Percentiles rank a stretch among this genome's conserved stretches.
Conservation (phyloP, 2,113 vertebrate genomes). For the Neodontobutis hainanensis region DNA sequence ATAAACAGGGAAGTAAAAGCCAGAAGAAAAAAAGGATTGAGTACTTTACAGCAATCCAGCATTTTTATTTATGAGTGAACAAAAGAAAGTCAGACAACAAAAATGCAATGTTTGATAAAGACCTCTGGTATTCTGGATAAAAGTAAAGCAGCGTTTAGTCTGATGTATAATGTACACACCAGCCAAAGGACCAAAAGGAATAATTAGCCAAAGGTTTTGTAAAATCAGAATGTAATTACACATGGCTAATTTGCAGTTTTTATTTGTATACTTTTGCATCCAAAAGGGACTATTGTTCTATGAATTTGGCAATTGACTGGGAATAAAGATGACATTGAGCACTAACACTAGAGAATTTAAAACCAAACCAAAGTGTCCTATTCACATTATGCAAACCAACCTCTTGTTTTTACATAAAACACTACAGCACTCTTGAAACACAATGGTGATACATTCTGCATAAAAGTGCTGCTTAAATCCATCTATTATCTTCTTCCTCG, state of each 20-base stretch:
- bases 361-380: conserved; percentile 1
- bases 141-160: too few species aligned
- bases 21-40: too few species aligned
- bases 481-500: conserved; percentile 1
- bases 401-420: conserved; percentile 39
- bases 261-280: not conserved
- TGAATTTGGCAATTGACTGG: conserved; percentile 4
- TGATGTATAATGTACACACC: too few species aligned
- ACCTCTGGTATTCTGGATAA: too few species aligned
- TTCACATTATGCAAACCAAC: conserved; percentile 31
- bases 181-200: too few species aligned
- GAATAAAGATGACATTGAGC: not conserved
- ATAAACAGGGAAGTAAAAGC: too few species aligned
- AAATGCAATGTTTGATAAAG: too few species aligned
- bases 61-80: too few species aligned
- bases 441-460: conserved; percentile 28
- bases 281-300: not conserved
- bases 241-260: not conserved
- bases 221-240: too few species aligned
- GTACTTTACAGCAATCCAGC: too few species aligned
- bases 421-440: conserved; percentile 22
- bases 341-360: conserved; percentile 8
- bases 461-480: conserved; percentile 25
- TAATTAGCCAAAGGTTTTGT: too few species aligned
- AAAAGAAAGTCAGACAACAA: too few species aligned